phyloP scores from a whole-genome alignment of 1,140 invertebrate genomes.

The Macrotrachela quadricornifera region DNA sequence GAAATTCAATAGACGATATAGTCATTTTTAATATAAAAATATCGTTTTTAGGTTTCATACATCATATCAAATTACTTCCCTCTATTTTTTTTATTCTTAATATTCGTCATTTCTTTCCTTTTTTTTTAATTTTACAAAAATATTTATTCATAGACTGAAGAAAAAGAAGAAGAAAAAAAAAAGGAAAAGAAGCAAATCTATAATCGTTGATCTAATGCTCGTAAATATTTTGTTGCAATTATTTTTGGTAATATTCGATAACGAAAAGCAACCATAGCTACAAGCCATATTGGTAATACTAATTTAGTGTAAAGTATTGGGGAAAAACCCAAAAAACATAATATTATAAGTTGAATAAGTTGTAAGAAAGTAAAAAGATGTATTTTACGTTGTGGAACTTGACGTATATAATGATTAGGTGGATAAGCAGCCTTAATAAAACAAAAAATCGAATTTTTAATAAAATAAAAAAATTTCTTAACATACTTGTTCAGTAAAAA shows the following conservation, averaged over 20 bases:
- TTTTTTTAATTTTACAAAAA: no score
- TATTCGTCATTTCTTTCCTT: no score
- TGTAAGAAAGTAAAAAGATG: slow-evolving; percentile 41
- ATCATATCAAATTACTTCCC: no score
- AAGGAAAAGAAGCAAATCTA: background rate
- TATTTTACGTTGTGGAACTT: slow-evolving; percentile 43
- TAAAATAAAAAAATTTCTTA: background rate
- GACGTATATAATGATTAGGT: slow-evolving; percentile 43
- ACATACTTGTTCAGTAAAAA: slow-evolving; percentile 43
- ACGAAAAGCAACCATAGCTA: slow-evolving; percentile 40
- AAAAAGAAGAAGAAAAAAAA: no score
- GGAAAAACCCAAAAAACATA: slow-evolving; percentile 42
- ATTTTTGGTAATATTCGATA: slow-evolving; percentile 33
- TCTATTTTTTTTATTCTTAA: no score
- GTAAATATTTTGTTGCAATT: slow-evolving; percentile 40
- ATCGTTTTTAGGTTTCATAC: no score
- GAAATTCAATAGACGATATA: no score
- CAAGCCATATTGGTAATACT: slow-evolving; percentile 42
- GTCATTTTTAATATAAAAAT: no score
- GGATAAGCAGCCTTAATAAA: slow-evolving; percentile 39
- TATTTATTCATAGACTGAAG: no score
- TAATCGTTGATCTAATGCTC: slow-evolving; percentile 32
- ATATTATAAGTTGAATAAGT: slow-evolving; percentile 37
- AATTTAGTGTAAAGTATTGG: slow-evolving; percentile 42
- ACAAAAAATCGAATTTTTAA: background rate